phyloP scores from a whole-genome alignment of 1,140 invertebrate species.

The Nasonia vitripennis region DNA sequence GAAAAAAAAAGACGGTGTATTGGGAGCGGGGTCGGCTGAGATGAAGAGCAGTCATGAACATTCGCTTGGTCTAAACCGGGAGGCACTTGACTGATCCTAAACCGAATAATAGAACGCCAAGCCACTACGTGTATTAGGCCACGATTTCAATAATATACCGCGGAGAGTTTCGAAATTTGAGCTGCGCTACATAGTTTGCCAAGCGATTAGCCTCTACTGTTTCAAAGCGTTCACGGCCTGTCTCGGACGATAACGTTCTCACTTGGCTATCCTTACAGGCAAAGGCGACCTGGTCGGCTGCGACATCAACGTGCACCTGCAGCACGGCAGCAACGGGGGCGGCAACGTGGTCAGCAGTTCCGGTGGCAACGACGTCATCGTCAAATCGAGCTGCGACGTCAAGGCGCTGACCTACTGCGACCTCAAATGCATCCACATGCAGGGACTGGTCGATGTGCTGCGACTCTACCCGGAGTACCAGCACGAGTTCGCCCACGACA shows the following conservation, averaged over 20 bases:
- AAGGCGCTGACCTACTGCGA: conserved; percentile 97
- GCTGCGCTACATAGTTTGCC: neutral
- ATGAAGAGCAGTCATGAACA: neutral
- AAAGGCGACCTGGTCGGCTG: conserved; percentile 97
- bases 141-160: too few relatives aligned
- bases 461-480: conserved; percentile 95
- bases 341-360: conserved; percentile 70
- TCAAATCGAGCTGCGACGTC: conserved; percentile 95
- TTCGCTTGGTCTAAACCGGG: neutral
- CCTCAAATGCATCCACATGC: conserved; percentile 94
- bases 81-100: neutral
- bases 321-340: conserved; percentile 69
- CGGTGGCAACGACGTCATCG: conserved; percentile 83
- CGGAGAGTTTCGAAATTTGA: neutral
- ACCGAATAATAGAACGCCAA: neutral
- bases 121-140: too few relatives aligned
- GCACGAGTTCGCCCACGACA: conserved; percentile 93
- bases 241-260: neutral
- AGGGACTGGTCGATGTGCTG: conserved; percentile 92
- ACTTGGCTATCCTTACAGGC: conserved; percentile 76
- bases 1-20: too few relatives aligned
- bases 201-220: neutral
- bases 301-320: conserved; percentile 89
- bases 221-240: neutral
- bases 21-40: neutral